These are phyloP conservation scores for Setophaga coronata DNA, from an alignment of 2,113 vertebrate genomes.

Conservation along the genomic window DNA sequence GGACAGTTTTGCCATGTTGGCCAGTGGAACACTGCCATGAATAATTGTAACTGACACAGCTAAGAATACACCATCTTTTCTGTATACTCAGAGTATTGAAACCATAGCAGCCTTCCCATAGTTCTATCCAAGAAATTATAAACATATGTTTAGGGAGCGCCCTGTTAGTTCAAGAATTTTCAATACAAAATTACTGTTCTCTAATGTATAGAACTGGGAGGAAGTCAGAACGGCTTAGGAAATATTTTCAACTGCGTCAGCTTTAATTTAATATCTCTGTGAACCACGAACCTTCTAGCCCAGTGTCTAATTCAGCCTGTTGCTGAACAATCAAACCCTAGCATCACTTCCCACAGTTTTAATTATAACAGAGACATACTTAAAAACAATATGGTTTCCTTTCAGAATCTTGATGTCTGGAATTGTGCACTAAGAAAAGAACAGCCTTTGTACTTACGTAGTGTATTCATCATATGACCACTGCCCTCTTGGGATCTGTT, in stretches of 20 bases:
- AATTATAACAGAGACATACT: conserved; percentile 56
- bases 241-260: conserved; percentile 30
- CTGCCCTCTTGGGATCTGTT: conserved; percentile 76
- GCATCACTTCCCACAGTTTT: conserved; percentile 51
- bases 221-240: conserved; percentile 13
- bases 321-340: conserved; percentile 42
- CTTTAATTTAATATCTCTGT: conserved; percentile 42
- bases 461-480: conserved; percentile 88
- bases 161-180: background rate
- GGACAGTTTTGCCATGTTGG: background rate
- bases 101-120: background rate
- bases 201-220: background rate
- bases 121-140: conserved; percentile 5
- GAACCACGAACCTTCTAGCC: conserved; percentile 16
- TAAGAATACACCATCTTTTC: background rate
- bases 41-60: background rate
- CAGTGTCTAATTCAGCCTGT: conserved; percentile 31
- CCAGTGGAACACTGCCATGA: background rate
- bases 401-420: conserved; percentile 43
- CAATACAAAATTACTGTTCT: conserved; percentile 47
- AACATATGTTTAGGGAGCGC: background rate
- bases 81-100: background rate
- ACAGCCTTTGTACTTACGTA: conserved; percentile 84
- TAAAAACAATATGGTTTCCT: conserved; percentile 62
- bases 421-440: conserved; percentile 32